These are phyloP conservation scores for Tretioscincus oriximinensis DNA, from an alignment of 2,113 vertebrate species.

Conservation along the genomic window DNA sequence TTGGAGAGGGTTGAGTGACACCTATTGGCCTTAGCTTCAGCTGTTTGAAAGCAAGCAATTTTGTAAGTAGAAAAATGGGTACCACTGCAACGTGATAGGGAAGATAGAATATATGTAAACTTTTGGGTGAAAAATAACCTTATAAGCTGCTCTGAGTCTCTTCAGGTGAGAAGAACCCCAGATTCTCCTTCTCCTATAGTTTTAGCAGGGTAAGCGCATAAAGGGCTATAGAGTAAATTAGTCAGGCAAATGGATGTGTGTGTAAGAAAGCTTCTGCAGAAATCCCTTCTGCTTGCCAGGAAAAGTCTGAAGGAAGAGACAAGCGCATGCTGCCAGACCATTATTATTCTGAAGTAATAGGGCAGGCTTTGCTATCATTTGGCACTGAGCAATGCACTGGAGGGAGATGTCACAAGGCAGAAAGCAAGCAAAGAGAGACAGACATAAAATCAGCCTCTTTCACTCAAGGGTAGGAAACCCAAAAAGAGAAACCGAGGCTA, in stretches of 20 bases:
- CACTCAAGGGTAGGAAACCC: background rate
- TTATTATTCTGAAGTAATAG: conserved; percentile 24
- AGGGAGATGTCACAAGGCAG: background rate
- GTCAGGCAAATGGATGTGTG: conserved; percentile 12
- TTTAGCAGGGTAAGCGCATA: conserved; percentile 21
- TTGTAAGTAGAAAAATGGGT: no score
- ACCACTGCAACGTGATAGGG: no score
- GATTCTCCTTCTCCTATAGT: no score
- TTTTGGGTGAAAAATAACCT: no score
- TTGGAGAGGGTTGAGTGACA: no score
- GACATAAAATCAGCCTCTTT: background rate
- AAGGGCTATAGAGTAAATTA: conserved; percentile 32
- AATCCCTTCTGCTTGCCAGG: conserved; percentile 33
- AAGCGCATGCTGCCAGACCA: background rate
- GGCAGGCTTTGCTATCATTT: background rate
- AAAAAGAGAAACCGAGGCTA: background rate
- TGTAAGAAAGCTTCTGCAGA: conserved; percentile 22
- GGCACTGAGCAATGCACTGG: background rate
- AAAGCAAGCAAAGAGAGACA: background rate
- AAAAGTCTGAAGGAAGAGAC: background rate
- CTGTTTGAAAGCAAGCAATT: no score
- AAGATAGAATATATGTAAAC: no score
- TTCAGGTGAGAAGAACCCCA: no score
- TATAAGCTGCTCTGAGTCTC: no score
- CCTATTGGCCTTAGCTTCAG: no score